Conservation (phyloP, 2,888 invertebrate species). For the Cyrtodaria siliqua region DNA sequence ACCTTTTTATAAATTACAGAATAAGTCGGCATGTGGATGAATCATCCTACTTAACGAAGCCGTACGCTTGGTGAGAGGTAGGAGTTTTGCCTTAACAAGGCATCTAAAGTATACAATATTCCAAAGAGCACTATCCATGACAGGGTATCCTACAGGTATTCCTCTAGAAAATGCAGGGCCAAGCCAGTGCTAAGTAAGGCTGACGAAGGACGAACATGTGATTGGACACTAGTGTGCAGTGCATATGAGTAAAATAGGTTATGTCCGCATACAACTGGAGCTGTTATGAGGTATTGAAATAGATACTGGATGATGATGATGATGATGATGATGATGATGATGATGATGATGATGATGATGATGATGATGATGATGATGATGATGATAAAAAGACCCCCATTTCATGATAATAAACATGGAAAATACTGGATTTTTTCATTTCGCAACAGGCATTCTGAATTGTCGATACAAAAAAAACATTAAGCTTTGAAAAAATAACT, state of each 20-base stretch:
- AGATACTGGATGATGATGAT: constrained; percentile 32
- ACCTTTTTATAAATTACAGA: too few species aligned
- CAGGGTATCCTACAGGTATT: not conserved
- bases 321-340: too few species aligned
- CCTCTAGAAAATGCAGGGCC: not conserved
- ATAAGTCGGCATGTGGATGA: not conserved
- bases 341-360: too few species aligned
- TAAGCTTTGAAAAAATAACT: constrained; percentile 35
- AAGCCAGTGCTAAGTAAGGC: constrained; percentile 4
- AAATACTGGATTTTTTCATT: constrained; percentile 29
- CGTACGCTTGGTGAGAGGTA: not conserved
- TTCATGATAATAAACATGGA: constrained; percentile 27
- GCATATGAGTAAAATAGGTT: constrained; percentile 34
- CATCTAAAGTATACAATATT: not conserved
- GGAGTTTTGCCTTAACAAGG: not conserved
- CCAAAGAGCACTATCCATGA: not conserved
- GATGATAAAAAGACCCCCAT: constrained; percentile 31
- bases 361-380: too few species aligned
- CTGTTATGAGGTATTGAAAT: constrained; percentile 9
- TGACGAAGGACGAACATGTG: constrained; percentile 20
- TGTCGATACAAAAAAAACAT: not conserved
- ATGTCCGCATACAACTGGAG: constrained; percentile 28
- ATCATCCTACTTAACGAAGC: not conserved
- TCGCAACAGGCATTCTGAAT: constrained; percentile 18
- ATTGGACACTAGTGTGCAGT: constrained; percentile 24